These are phyloP conservation scores for Pedionomus torquatus DNA, from an alignment of 2,113 vertebrate genomes.

Conservation along the genomic window DNA sequence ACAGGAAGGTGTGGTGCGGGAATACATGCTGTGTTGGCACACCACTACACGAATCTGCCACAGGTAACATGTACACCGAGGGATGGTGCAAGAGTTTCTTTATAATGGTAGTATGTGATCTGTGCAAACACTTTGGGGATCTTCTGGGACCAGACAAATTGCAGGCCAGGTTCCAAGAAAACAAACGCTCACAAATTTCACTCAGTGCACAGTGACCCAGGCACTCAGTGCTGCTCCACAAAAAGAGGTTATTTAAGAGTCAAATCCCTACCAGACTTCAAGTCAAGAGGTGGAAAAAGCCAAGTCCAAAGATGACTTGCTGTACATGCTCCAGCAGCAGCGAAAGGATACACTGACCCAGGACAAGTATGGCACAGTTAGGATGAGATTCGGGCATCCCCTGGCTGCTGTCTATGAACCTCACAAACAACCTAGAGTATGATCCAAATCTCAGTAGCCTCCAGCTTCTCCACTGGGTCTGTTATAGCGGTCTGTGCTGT, in stretches of 20 bases:
- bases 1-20: background rate
- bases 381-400: background rate
- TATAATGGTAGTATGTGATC: background rate
- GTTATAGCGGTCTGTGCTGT: background rate
- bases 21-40: background rate
- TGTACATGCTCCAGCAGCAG: background rate
- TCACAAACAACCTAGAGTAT: background rate
- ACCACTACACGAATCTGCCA: background rate
- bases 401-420: background rate
- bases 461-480: background rate
- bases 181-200: background rate
- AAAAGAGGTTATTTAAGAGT: background rate
- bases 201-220: background rate
- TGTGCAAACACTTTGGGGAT: background rate
- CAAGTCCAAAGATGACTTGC: background rate
- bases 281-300: background rate
- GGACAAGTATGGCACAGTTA: background rate
- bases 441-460: accelerated
- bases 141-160: background rate
- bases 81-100: background rate
- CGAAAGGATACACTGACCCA: background rate
- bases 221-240: background rate
- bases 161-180: background rate
- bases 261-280: background rate
- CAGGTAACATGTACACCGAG: background rate